These are phyloP conservation scores for Magallana nippona DNA, from an alignment of 2,888 invertebrate genomes.

Conservation along the genomic window DNA sequence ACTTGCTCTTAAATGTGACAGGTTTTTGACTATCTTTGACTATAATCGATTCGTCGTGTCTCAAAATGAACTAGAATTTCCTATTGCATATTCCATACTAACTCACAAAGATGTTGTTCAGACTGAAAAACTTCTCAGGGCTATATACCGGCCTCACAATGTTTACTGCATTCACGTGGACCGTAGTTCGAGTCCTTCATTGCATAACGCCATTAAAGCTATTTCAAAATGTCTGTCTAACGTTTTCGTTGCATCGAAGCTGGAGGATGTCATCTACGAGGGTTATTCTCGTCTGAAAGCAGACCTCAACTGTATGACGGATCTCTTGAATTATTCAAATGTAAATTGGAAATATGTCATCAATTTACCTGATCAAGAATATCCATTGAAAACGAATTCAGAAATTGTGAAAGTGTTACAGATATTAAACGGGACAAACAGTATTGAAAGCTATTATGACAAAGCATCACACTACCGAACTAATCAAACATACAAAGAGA, in stretches of 20 bases:
- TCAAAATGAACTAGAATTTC: slow-evolving; percentile 64
- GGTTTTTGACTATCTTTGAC: slow-evolving; percentile 50
- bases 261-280: slow-evolving; percentile 67
- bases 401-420: slow-evolving; percentile 72
- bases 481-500: slow-evolving; percentile 25
- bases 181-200: slow-evolving; percentile 57
- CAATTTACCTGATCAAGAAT: slow-evolving; percentile 71
- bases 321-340: slow-evolving; percentile 51
- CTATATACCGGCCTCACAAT: slow-evolving; percentile 77
- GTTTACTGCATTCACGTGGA: slow-evolving; percentile 78
- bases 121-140: slow-evolving; percentile 70
- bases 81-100: slow-evolving; percentile 74
- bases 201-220: slow-evolving; percentile 58
- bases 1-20: slow-evolving; percentile 52
- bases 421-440: slow-evolving; percentile 69
- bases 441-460: slow-evolving; percentile 62
- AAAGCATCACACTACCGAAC: slow-evolving; percentile 44
- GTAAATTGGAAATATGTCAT: slow-evolving; percentile 72
- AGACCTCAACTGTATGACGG: slow-evolving; percentile 70
- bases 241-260: slow-evolving; percentile 72
- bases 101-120: slow-evolving; percentile 71
- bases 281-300: slow-evolving; percentile 66
- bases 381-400: slow-evolving; percentile 72
- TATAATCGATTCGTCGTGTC: slow-evolving; percentile 46
- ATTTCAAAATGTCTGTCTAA: slow-evolving; percentile 74